Conservation (phyloP, 2,888 invertebrate species). For the Oscheius onirici region DNA sequence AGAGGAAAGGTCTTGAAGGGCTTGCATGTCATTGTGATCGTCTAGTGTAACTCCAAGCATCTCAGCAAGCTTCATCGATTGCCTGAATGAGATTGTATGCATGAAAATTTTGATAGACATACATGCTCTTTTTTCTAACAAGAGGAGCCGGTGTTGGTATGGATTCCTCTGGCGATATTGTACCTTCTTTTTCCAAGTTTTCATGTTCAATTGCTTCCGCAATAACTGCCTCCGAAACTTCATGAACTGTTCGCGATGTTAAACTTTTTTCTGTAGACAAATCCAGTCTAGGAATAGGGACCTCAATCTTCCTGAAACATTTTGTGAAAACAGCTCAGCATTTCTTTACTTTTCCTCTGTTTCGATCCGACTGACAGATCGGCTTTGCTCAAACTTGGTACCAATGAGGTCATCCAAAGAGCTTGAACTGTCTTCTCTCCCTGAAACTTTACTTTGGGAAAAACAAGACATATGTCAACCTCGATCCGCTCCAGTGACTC, state of each 20-base stretch:
- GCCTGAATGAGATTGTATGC: slow-evolving; percentile 30
- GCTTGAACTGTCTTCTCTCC: slow-evolving; percentile 41
- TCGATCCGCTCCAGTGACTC: slow-evolving; percentile 28
- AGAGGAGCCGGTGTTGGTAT: background rate
- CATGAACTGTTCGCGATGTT: no score
- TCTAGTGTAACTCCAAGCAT: slow-evolving; percentile 45
- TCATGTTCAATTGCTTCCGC: background rate
- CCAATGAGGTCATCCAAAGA: slow-evolving; percentile 49
- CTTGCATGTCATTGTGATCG: slow-evolving; percentile 35
- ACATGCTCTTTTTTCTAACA: slow-evolving; percentile 4
- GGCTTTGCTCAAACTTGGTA: slow-evolving; percentile 10
- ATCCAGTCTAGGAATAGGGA: slow-evolving; percentile 8
- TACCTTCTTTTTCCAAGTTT: background rate
- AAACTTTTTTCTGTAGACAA: background rate
- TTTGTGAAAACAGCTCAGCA: background rate
- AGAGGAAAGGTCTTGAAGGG: slow-evolving; percentile 46
- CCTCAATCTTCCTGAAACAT: background rate
- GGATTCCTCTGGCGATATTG: background rate
- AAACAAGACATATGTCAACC: background rate
- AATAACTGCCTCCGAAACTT: no score
- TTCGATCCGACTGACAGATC: background rate
- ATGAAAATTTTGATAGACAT: background rate
- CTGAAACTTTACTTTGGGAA: slow-evolving; percentile 25
- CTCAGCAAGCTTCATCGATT: slow-evolving; percentile 41
- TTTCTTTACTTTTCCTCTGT: background rate